A percentile compares a stretch with the other conserved stretches of the same genome.
phyloP scores from a whole-genome alignment of 2,797 vertebrate genomes.

The Bucorvus abyssinicus region DNA sequence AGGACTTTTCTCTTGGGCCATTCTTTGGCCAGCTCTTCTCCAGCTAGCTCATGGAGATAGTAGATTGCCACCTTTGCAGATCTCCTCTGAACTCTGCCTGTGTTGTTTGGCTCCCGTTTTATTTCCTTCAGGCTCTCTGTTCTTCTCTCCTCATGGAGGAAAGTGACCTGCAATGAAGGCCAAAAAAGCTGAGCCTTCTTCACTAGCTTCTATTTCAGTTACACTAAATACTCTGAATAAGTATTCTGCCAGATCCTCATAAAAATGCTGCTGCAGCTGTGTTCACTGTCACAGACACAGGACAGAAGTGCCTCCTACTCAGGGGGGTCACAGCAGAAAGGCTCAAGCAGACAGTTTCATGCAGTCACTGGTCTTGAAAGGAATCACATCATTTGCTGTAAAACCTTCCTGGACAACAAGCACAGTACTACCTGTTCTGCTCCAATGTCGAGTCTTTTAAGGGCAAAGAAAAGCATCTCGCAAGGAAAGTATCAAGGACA shows the following conservation, averaged over 20 bases:
- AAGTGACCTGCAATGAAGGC: constrained; percentile 73
- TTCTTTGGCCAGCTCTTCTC: constrained; percentile 89
- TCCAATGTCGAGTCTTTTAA: not conserved
- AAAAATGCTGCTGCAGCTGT: not conserved
- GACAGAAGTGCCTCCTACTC: not conserved
- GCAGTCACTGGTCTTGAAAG: not conserved
- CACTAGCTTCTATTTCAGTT: not conserved
- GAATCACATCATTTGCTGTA: not conserved
- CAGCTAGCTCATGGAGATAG: constrained; percentile 91
- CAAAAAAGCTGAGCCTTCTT: not conserved
- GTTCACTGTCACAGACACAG: not conserved
- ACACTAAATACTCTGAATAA: not conserved
- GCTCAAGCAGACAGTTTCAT: not conserved
- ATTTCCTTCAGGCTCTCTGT: constrained; percentile 72
- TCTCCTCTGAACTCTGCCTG: constrained; percentile 84
- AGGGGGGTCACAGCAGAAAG: not conserved
- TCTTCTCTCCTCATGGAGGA: constrained; percentile 69
- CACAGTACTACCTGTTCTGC: not conserved
- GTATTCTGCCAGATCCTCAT: not conserved
- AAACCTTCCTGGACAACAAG: not conserved
- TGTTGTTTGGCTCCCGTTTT: constrained; percentile 67
- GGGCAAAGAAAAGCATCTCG: not conserved
- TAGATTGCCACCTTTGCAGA: constrained; percentile 92
- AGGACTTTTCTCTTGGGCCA: constrained; percentile 95
- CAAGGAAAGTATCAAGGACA: not conserved